Percentiles rank a stretch among this genome's conserved stretches.
phyloP scores from a whole-genome alignment of 2,113 vertebrate genomes.

The Mesoclemmys tuberculata region DNA sequence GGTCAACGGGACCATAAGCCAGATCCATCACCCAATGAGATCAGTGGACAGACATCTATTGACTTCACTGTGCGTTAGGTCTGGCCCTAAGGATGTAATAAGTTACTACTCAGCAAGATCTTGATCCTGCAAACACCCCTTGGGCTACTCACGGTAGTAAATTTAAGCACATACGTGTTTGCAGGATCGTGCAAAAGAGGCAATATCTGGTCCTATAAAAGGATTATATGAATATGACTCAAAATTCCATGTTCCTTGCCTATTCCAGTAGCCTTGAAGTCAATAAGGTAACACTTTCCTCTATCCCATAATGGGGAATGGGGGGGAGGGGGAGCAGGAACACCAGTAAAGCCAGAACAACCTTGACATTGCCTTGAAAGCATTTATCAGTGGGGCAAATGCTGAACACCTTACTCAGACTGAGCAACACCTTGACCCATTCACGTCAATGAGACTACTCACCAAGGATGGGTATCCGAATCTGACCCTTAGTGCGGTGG shows the following conservation, averaged over 20 bases:
- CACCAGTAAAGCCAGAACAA: neutral
- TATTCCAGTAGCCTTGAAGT: neutral
- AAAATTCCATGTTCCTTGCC: neutral
- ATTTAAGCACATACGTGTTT: neutral
- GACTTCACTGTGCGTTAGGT: no score
- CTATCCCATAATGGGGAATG: accelerated
- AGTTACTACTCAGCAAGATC: neutral
- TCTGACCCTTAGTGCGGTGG: accelerated
- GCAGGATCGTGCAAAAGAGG: neutral
- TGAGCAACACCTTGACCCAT: no score
- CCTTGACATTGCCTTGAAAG: neutral
- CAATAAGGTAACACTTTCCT: accelerated
- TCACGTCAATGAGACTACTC: neutral
- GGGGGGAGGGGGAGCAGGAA: neutral
- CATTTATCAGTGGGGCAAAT: no score
- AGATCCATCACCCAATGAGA: neutral
- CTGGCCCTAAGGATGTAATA: accelerated
- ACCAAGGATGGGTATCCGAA: accelerated
- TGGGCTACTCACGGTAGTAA: neutral
- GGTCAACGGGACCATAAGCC: neutral
- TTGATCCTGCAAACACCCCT: neutral
- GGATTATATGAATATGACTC: neutral
- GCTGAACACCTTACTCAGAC: no score
- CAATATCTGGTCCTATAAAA: neutral
- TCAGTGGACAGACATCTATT: neutral